Base-by-base conservation (phyloP, 2,888 invertebrate species). In the Seladonia tumulorum region DNA sequence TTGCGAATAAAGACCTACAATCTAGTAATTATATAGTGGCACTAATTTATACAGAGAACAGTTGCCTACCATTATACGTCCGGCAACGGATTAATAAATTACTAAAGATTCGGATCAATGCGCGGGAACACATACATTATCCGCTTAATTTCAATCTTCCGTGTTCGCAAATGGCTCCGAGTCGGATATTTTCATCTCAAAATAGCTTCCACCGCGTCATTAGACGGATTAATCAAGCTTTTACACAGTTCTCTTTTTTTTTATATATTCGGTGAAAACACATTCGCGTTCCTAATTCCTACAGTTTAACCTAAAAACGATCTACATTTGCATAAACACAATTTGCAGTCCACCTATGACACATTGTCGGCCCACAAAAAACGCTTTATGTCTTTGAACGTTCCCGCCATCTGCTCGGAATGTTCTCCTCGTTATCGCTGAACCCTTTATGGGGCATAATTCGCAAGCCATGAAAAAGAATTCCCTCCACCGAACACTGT, bases 391-490 rank as follows among this genome's bases (percentile, higher is more conserved):
- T 76, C 76, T 57, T 63, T 10, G 8, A 14, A 25, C 66, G 29
- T 47, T 47, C 53, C 16, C 29, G 47, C 68, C 74, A 70, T 57
- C 22, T 22, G 22, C 57, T 66, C 22, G 63, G 18, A 45, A 76
- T 76, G 75, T 71, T 75, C 74, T 70, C 42, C 47, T 47, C 63
- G 53, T 39, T 73, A 84, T 83, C 83, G 72, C 73, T 60, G 76
- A 57, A 76, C 29, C 63, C 29, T 63, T 63, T 63, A 29, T 18
- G 29, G 63, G 29, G 18, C 29, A 29, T 63, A 29, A 29, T 29
- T 63, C 3, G 29, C 18, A 1, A 29, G 63, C 29, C 8, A 63
- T 29, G 63, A 35, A 35, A 29, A 63, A 29, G 63, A 63, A 63
- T 63, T 29, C 29, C 18, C 29, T 29, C 29, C 63, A 5, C 8